Conservation (phyloP, 64 coral and sea anemone genomes). For the Astreopora myriophthalma region DNA sequence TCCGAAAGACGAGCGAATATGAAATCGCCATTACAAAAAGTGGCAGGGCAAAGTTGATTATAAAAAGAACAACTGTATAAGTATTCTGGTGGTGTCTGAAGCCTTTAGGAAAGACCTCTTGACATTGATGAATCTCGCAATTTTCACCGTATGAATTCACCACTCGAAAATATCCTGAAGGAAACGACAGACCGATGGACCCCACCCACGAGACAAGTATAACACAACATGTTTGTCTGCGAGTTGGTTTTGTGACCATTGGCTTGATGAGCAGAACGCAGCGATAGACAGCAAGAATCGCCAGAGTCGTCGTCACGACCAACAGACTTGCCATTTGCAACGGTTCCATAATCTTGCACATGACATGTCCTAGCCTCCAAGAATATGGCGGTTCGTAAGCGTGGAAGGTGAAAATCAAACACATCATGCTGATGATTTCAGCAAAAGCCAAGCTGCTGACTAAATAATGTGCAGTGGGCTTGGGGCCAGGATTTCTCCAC, state of each 20-base stretch:
- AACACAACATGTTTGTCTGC: not conserved
- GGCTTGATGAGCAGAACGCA: slow-evolving; percentile 62
- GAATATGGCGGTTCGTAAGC: slow-evolving; percentile 51
- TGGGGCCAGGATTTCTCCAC: not conserved
- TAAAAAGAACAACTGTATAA: slow-evolving; percentile 63
- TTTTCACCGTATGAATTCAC: slow-evolving; percentile 29
- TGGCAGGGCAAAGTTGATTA: slow-evolving; percentile 55
- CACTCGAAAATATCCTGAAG: slow-evolving; percentile 1
- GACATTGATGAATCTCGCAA: not conserved
- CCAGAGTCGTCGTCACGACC: slow-evolving; percentile 72
- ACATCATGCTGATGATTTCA: slow-evolving; percentile 58
- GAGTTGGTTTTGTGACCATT: not conserved
- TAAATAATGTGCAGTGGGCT: slow-evolving; percentile 51
- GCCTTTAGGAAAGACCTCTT: slow-evolving; percentile 33
- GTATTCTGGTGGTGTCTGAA: not conserved
- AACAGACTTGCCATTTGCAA: slow-evolving; percentile 60
- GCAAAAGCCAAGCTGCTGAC: slow-evolving; percentile 80
- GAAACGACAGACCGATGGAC: slow-evolving; percentile 24
- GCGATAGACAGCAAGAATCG: slow-evolving; percentile 67
- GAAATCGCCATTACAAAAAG: slow-evolving; percentile 62
- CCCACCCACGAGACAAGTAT: slow-evolving; percentile 52
- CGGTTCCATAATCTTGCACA: slow-evolving; percentile 68
- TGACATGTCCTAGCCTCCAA: slow-evolving; percentile 71
- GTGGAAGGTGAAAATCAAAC: slow-evolving; percentile 16
- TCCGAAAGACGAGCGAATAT: slow-evolving; percentile 52